These are phyloP conservation scores for Gryllus bimaculatus DNA, from an alignment of 1,140 invertebrate genomes.

Conservation along the genomic window DNA sequence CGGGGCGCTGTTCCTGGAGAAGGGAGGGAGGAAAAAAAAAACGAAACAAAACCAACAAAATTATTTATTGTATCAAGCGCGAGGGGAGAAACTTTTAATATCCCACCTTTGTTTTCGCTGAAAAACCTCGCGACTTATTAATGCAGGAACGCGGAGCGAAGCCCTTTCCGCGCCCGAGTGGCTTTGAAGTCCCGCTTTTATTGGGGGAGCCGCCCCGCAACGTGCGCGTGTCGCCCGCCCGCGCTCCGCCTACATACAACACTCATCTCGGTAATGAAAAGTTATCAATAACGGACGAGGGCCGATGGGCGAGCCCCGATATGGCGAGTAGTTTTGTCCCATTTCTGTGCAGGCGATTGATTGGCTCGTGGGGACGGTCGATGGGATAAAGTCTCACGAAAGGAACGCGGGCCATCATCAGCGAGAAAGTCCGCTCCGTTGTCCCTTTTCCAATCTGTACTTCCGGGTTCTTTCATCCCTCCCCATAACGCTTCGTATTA, in stretches of 20 bases:
- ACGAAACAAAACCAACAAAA: background rate
- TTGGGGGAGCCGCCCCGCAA: background rate
- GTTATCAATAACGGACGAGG: background rate
- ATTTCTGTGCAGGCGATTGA: too few species aligned
- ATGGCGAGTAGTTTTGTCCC: too few species aligned
- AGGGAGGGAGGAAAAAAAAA: too few species aligned
- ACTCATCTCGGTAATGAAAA: background rate
- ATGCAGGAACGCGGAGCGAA: background rate
- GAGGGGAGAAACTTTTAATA: background rate
- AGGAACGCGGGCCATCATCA: too few species aligned
- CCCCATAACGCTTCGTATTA: too few species aligned
- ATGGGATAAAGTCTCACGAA: too few species aligned
- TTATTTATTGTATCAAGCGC: background rate
- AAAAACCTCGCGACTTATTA: background rate
- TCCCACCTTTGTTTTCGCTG: background rate
- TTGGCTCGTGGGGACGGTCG: too few species aligned
- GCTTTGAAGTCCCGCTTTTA: background rate
- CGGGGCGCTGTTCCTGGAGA: too few species aligned
- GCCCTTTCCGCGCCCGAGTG: background rate
- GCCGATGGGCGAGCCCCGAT: too few species aligned
- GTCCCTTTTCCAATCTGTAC: too few species aligned
- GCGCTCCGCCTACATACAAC: background rate
- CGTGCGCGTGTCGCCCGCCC: background rate
- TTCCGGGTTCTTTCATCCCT: too few species aligned
- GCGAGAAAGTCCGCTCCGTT: too few species aligned